Evolutionary conservation across 2,888 invertebrate species (phyloP).

Genomic region (Zeuzera pyrina): DNA sequence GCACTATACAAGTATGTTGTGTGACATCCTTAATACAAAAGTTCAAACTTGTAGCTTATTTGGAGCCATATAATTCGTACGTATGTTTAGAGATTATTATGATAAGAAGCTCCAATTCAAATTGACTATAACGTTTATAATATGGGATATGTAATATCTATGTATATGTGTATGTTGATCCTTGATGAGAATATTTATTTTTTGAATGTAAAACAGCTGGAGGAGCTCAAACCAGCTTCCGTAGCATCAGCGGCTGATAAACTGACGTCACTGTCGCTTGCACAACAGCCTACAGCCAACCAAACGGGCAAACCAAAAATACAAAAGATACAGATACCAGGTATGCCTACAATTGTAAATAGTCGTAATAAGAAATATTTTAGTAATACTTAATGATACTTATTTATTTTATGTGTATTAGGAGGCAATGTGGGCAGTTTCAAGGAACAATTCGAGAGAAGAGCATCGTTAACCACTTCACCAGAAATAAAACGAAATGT

Average conservation of each 20-base stretch:
- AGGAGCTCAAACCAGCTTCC: slow-evolving; percentile 36
- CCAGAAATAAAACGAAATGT: slow-evolving; percentile 57
- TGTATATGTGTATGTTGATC: too few relatives aligned
- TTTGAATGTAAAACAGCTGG: slow-evolving; percentile 19
- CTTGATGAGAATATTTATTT: too few relatives aligned
- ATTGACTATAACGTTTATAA: too few relatives aligned
- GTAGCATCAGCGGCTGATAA: slow-evolving; percentile 54
- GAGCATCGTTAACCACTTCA: slow-evolving; percentile 75
- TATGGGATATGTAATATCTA: too few relatives aligned
- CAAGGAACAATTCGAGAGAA: slow-evolving; percentile 88
- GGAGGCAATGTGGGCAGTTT: slow-evolving; percentile 89
- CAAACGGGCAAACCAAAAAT: slow-evolving; percentile 77
- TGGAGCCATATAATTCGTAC: too few relatives aligned
- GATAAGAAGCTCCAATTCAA: too few relatives aligned
- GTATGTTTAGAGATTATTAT: too few relatives aligned
- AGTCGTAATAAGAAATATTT: background rate
- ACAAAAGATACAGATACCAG: slow-evolving; percentile 86
- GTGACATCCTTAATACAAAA: too few relatives aligned
- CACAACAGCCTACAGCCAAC: slow-evolving; percentile 29
- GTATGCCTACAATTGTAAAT: slow-evolving; percentile 21
- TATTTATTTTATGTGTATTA: slow-evolving; percentile 14
- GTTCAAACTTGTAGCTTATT: too few relatives aligned
- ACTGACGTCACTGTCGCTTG: slow-evolving; percentile 46
- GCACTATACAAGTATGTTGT: too few relatives aligned
- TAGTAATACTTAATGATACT: background rate